Evolutionary conservation across 1,140 invertebrate genomes (phyloP), one percentile per base, ranked within the genome.

Genomic region (Eupeodes corollae): DNA sequence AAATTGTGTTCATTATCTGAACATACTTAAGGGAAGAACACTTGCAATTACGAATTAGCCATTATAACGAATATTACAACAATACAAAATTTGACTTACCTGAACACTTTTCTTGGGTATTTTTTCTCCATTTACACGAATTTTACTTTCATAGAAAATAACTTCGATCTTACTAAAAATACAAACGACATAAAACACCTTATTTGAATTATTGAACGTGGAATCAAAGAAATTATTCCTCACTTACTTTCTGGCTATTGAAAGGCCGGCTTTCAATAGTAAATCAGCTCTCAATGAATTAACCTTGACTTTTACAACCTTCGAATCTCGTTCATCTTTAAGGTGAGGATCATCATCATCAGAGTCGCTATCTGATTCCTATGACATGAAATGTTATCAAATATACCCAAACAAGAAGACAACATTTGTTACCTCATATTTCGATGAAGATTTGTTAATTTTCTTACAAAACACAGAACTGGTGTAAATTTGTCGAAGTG

Each of bases 121-220:
- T 59, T 81, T 80, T 33, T 74, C 56, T 10, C 81, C 80, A 64
- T 84, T 84, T 1, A 82, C 50, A 46, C 79, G 68, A 37, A 84
- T 70, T 57, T 75, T 78, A 52, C 75, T 80, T 46, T 79, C 77
- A 57, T 81, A 84, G 58, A 84, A 82, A 19, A 73, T 57, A 8
- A 66, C 63, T 55, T 84, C 80, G 5, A 81, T 66, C 75, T 82
- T 81, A 54, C 78, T 79, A 46, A 16, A 55, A 58, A 41, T n/a
- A n/a, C 19, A 11, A 31, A 14, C 13, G 8, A 10, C 11, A 16
- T 32, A 5, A 1, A 1, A n/a, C 6, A 1, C 2, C 31, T 5
- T 37, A 13, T 11, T 15, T 15, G 16, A 12, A 6, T 40, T 3
- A 3, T 37, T 15, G 6, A 15, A 6, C 9, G 11, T 19, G 16